Percentiles rank a stretch among this genome's conserved stretches.
Evolutionary conservation across 2,888 invertebrate genomes (phyloP).

Genomic region (Harpalus rubripes): DNA sequence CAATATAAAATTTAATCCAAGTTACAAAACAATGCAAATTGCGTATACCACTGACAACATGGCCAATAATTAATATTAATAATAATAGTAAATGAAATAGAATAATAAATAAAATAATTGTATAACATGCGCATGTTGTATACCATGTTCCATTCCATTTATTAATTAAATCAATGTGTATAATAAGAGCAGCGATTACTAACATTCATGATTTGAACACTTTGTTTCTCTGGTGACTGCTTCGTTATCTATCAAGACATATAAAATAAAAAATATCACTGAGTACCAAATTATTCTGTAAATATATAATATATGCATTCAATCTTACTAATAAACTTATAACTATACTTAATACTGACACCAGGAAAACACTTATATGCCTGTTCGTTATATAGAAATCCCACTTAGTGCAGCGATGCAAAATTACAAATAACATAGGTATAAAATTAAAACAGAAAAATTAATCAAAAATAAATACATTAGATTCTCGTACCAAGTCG

Average conservation of each 20-base stretch:
- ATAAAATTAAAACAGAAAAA: constrained; percentile 20
- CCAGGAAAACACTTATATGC: constrained; percentile 68
- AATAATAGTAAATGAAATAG: not conserved
- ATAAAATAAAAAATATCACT: constrained; percentile 67
- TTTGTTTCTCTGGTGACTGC: constrained; percentile 64
- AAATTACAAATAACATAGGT: constrained; percentile 57
- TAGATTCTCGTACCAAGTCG: constrained; percentile 58
- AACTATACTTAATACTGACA: constrained; percentile 70
- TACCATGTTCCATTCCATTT: not conserved
- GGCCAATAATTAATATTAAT: not conserved
- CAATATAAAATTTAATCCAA: constrained; percentile 48
- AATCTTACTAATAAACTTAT: constrained; percentile 65
- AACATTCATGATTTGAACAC: constrained; percentile 64
- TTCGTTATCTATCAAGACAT: constrained; percentile 63
- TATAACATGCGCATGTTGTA: constrained; percentile 41
- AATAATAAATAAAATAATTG: constrained; percentile 47
- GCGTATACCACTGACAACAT: constrained; percentile 47
- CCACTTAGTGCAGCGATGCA: constrained; percentile 60
- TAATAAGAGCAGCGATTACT: constrained; percentile 37
- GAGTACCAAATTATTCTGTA: constrained; percentile 67
- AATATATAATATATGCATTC: constrained; percentile 64
- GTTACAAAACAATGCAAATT: constrained; percentile 47
- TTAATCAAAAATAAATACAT: constrained; percentile 57
- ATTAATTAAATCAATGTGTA: constrained; percentile 23
- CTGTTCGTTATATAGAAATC: constrained; percentile 59